Percentiles rank a stretch among this genome's conserved stretches.
These are phyloP conservation scores for Phytoseiulus persimilis DNA, from an alignment of 2,888 invertebrate species.

Conservation along the genomic window DNA sequence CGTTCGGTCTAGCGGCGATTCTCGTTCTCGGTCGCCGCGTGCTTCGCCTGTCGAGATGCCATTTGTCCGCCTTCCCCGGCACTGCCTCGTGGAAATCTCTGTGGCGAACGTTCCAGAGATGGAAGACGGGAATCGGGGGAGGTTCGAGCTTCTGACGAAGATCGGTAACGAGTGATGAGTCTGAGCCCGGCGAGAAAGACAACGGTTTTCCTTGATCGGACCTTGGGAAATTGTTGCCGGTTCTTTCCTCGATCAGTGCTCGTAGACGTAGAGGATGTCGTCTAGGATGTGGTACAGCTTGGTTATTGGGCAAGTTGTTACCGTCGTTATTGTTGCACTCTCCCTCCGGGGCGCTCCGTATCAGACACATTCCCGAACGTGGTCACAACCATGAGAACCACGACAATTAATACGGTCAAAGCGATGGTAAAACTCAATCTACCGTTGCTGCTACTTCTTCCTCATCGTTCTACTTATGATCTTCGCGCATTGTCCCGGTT, in stretches of 20 bases:
- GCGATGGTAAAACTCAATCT: background rate
- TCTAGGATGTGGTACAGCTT: background rate
- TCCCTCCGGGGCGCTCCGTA: background rate
- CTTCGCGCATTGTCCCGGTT: background rate
- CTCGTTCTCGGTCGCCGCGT: background rate
- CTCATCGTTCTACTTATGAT: background rate
- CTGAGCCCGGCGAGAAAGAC: too few species aligned
- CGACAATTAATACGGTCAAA: background rate
- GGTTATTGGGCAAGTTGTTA: background rate
- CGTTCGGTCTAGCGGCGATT: background rate
- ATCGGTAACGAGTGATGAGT: too few species aligned
- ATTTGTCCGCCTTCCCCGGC: background rate
- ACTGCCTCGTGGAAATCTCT: background rate
- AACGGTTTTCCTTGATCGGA: background rate
- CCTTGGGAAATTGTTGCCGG: background rate
- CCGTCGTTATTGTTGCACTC: background rate
- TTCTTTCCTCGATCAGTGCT: background rate
- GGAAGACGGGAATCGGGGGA: background rate
- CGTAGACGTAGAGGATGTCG: background rate
- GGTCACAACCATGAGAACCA: background rate
- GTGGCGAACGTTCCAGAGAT: background rate
- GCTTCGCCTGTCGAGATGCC: background rate
- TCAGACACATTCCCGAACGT: background rate
- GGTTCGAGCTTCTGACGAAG: background rate
- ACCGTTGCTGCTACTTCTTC: background rate